Percentiles rank a stretch among this genome's conserved stretches.
These are phyloP conservation scores for Chironomus striatipennis DNA, from an alignment of 1,140 invertebrate species.

Conservation along the genomic window DNA sequence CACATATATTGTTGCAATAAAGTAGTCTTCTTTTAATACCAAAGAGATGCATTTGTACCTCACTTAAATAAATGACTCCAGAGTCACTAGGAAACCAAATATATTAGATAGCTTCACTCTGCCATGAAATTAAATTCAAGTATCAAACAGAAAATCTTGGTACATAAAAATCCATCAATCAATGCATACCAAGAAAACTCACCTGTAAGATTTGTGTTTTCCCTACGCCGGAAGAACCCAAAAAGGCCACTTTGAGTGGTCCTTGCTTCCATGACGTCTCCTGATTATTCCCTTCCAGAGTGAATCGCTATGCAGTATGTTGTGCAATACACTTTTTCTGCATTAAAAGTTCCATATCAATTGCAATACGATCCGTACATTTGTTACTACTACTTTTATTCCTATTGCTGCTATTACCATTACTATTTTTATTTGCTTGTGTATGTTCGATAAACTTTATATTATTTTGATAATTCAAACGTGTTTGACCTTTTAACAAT, in stretches of 20 bases:
- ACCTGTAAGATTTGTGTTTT: constrained; percentile 77
- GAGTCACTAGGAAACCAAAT: too few relatives aligned
- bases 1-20: too few relatives aligned
- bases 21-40: too few relatives aligned
- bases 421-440: not conserved
- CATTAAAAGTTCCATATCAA: constrained; percentile 41
- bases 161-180: too few relatives aligned
- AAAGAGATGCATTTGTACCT: too few relatives aligned
- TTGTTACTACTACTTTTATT: constrained; percentile 32
- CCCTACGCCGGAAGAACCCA: constrained; percentile 67
- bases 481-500: constrained; percentile 1
- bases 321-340: constrained; percentile 40
- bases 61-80: too few relatives aligned
- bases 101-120: too few relatives aligned
- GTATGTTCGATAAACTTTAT: not conserved
- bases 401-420: constrained; percentile 31
- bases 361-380: constrained; percentile 31
- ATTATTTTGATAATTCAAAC: not conserved
- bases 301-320: constrained; percentile 39
- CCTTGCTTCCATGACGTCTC: constrained; percentile 46
- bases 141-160: too few relatives aligned
- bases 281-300: constrained; percentile 38
- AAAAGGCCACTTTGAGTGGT: constrained; percentile 66
- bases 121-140: too few relatives aligned
- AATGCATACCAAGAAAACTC: constrained; percentile 30